Evolutionary conservation across 2,888 invertebrate species (phyloP).

Genomic region (Amaurobius ferox): DNA sequence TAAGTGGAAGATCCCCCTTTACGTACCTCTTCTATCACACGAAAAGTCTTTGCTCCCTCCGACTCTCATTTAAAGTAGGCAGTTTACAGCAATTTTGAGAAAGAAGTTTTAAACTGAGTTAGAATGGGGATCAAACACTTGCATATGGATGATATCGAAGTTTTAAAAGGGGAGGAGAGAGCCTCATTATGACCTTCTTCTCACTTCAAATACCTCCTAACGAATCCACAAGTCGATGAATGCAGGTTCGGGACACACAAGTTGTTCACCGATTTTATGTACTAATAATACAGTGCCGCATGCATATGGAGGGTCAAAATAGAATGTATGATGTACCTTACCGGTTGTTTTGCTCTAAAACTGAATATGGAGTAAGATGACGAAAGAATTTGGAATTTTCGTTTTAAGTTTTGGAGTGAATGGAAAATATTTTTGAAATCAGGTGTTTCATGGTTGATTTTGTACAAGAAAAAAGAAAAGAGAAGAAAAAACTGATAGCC

Average conservation of each 20-base stretch:
- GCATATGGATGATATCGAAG: constrained; percentile 69
- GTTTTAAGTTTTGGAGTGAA: not conserved
- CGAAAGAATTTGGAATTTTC: not conserved
- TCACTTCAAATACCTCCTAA: not conserved
- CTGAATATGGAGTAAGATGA: not conserved
- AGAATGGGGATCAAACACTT: constrained; percentile 25
- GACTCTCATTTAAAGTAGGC: constrained; percentile 47
- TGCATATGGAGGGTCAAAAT: not conserved
- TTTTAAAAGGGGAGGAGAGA: not conserved
- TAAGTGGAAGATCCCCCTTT: not conserved
- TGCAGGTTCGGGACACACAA: not conserved
- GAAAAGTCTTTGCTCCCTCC: not conserved
- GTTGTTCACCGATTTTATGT: not conserved
- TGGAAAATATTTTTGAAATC: too few relatives aligned
- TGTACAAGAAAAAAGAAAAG: too few relatives aligned
- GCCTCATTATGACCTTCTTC: not conserved
- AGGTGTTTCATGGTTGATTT: too few relatives aligned
- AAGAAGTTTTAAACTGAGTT: constrained; percentile 63
- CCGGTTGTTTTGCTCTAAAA: not conserved
- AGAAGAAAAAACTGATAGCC: too few relatives aligned
- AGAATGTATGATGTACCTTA: not conserved
- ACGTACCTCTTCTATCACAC: not conserved
- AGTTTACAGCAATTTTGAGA: constrained; percentile 48
- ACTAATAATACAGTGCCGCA: not conserved
- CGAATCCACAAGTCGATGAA: not conserved